phyloP scores from a whole-genome alignment of 2,797 vertebrate species.

The Coracias cyanogaster region DNA sequence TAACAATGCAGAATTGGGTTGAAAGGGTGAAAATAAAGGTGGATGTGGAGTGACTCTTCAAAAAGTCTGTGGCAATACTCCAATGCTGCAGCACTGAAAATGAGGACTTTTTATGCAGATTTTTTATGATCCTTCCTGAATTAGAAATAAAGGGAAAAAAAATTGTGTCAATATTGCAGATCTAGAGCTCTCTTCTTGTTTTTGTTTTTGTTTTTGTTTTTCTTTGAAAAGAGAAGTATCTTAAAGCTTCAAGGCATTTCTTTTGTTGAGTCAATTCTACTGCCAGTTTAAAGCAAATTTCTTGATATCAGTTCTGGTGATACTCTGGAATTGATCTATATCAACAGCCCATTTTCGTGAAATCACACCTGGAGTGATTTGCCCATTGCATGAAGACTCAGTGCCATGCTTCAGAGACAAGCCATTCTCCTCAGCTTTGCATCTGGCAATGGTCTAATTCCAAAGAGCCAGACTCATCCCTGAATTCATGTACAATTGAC shows the following conservation, averaged over 20 bases:
- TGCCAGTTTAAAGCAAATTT: background rate
- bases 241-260: background rate
- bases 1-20: slow-evolving; percentile 39
- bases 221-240: background rate
- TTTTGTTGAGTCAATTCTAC: background rate
- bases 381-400: background rate
- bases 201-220: background rate
- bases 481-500: slow-evolving; percentile 42
- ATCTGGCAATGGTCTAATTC: slow-evolving; percentile 63
- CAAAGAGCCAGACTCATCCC: slow-evolving; percentile 62
- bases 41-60: slow-evolving; percentile 22
- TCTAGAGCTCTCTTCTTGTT: background rate
- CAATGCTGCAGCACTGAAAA: background rate
- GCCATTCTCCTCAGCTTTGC: background rate
- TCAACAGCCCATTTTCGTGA: slow-evolving; percentile 15
- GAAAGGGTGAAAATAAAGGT: slow-evolving; percentile 36
- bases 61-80: background rate
- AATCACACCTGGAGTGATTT: background rate
- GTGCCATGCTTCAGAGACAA: background rate
- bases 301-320: background rate
- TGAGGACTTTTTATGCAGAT: background rate
- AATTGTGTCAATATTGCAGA: background rate
- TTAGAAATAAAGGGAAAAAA: background rate
- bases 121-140: background rate
- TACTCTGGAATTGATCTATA: background rate